Conservation (phyloP, 2,113 vertebrate species). For the Kryptolebias marmoratus region DNA sequence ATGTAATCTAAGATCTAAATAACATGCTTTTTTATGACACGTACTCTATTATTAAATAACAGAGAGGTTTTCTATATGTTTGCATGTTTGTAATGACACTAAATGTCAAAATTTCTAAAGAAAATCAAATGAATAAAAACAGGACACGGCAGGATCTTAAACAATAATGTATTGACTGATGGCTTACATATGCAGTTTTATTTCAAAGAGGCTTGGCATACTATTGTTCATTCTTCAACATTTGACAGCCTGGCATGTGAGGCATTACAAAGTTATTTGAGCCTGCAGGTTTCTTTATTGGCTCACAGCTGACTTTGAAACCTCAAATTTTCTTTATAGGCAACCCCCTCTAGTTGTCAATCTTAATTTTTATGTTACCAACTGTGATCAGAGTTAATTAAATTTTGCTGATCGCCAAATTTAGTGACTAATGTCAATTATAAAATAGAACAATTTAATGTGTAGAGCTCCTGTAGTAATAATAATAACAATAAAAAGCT, state of each 20-base stretch:
- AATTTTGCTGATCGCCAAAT: conserved; percentile 55
- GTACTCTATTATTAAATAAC: no score
- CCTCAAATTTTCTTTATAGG: conserved; percentile 34
- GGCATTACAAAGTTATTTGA: conserved; percentile 56
- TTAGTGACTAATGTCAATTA: conserved; percentile 75
- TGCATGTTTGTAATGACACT: background rate
- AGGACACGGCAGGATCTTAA: conserved; percentile 75
- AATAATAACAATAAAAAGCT: conserved; percentile 51
- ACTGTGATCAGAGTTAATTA: conserved; percentile 39
- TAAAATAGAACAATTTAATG: conserved; percentile 56
- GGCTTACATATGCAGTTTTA: conserved; percentile 81
- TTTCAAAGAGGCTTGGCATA: conserved; percentile 77
- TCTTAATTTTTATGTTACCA: conserved; percentile 31
- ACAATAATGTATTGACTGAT: conserved; percentile 83
- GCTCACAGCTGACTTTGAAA: conserved; percentile 60
- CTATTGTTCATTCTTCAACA: conserved; percentile 72
- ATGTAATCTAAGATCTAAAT: no score
- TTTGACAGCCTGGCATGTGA: conserved; percentile 62
- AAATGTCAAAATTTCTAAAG: background rate
- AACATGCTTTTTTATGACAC: no score
- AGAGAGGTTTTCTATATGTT: no score
- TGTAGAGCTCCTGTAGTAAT: conserved; percentile 35
- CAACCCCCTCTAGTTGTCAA: conserved; percentile 47
- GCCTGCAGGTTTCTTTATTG: conserved; percentile 55
- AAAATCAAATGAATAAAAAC: conserved; percentile 59